phyloP scores from a whole-genome alignment of 2,113 vertebrate species.

The Zosterops borbonicus region DNA sequence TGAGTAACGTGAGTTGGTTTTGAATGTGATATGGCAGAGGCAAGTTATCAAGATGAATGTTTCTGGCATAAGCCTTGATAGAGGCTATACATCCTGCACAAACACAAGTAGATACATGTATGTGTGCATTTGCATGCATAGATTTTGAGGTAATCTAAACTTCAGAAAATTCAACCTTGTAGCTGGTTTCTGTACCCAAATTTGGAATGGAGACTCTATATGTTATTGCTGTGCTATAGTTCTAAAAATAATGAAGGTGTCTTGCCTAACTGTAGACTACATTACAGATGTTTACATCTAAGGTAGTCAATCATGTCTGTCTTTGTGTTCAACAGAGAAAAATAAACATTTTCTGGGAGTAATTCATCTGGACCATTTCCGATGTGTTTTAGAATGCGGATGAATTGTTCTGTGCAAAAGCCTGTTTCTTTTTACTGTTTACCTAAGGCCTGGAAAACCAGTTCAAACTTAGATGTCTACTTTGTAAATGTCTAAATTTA shows the following conservation, averaged over 20 bases:
- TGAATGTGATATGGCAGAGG: neutral
- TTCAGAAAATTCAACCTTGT: neutral
- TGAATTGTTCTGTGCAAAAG: neutral
- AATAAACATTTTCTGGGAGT: conserved; percentile 5
- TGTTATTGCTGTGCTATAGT: neutral
- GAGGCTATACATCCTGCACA: neutral
- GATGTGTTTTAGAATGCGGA: neutral
- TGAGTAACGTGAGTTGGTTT: neutral
- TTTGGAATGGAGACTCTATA: neutral
- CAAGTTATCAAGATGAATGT: neutral
- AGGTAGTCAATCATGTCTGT: neutral
- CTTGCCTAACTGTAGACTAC: neutral
- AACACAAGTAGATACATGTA: neutral
- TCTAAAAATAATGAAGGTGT: neutral
- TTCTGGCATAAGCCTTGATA: neutral
- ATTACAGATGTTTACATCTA: neutral
- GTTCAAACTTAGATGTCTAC: neutral
- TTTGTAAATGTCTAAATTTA: conserved; percentile 24
- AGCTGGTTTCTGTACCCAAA: neutral
- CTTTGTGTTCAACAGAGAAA: neutral
- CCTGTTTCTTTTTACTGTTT: conserved; percentile 41
- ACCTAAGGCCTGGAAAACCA: conserved; percentile 6
- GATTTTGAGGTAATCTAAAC: neutral
- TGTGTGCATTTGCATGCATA: neutral
- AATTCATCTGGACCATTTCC: neutral